phyloP scores from a whole-genome alignment of 1,140 invertebrate species.

The Hyles vespertilio region DNA sequence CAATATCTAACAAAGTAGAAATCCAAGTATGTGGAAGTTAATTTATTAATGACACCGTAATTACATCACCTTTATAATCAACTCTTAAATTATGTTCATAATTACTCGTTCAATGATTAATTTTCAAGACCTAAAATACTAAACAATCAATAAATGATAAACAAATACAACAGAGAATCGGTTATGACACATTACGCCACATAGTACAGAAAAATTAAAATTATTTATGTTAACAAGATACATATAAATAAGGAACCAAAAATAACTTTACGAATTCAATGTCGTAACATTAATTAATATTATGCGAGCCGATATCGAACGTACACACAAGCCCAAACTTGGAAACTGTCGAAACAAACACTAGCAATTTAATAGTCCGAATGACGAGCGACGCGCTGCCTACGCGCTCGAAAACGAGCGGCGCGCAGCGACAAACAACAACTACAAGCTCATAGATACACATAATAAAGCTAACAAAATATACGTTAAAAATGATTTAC shows the following conservation, averaged over 20 bases:
- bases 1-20: conserved; percentile 70
- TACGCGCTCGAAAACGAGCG: conserved; percentile 30
- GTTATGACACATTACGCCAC: conserved; percentile 37
- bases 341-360: conserved; percentile 25
- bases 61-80: conserved; percentile 55
- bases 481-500: conserved; percentile 72
- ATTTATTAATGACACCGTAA: conserved; percentile 68
- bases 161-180: conserved; percentile 51
- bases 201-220: conserved; percentile 30
- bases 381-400: conserved; percentile 20
- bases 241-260: conserved; percentile 27
- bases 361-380: conserved; percentile 56
- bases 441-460: conserved; percentile 53
- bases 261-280: conserved; percentile 33
- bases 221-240: conserved; percentile 22
- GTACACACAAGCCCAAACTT: conserved; percentile 40
- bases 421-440: conserved; percentile 23
- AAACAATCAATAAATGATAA: conserved; percentile 51
- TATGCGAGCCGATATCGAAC: conserved; percentile 53
- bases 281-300: conserved; percentile 36
- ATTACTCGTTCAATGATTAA: conserved; percentile 54
- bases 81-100: conserved; percentile 63
- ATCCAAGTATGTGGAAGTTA: conserved; percentile 67
- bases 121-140: conserved; percentile 51
- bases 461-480: conserved; percentile 70